phyloP scores from a whole-genome alignment of 37 sponge, comb jelly and placozoan species.

The Halichondria panicea region DNA sequence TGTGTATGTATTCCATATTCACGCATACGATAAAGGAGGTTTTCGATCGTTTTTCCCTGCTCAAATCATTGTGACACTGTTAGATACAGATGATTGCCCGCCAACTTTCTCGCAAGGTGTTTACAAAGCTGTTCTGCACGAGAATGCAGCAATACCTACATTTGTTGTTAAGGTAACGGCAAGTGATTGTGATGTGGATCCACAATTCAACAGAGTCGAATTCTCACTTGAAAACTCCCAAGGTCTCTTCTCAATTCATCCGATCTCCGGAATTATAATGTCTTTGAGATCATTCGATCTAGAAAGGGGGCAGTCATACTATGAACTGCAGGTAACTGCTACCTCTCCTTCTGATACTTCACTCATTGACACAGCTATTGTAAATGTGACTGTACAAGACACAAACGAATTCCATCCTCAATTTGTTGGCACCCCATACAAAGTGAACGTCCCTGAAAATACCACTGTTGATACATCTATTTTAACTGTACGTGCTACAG shows the following conservation, averaged over 20 bases:
- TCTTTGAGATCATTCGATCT: conserved; percentile 19
- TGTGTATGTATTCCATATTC: conserved; percentile 40
- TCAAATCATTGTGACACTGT: conserved; percentile 39
- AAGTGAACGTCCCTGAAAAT: conserved; percentile 38
- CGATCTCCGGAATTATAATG: conserved; percentile 28
- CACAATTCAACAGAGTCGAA: conserved; percentile 18
- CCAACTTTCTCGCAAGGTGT: conserved; percentile 24
- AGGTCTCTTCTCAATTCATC: conserved; percentile 30
- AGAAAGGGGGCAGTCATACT: conserved; percentile 11
- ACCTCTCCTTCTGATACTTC: background rate
- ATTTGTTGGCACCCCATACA: conserved; percentile 17
- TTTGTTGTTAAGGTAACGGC: conserved; percentile 28
- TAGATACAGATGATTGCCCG: conserved; percentile 60
- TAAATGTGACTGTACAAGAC: conserved; percentile 36
- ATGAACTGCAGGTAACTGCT: conserved; percentile 32
- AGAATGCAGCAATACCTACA: conserved; percentile 16
- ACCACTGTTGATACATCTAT: conserved; percentile 7
- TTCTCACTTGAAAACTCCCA: conserved; percentile 15
- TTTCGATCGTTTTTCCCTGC: conserved; percentile 41
- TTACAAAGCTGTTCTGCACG: conserved; percentile 20
- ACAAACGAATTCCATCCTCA: conserved; percentile 54
- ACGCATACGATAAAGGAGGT: conserved; percentile 48
- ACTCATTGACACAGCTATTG: conserved; percentile 5
- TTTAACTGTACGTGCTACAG: conserved; percentile 30
- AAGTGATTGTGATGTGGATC: conserved; percentile 45